Conservation (phyloP, 2,888 invertebrate species). For the Linyphia triangularis region DNA sequence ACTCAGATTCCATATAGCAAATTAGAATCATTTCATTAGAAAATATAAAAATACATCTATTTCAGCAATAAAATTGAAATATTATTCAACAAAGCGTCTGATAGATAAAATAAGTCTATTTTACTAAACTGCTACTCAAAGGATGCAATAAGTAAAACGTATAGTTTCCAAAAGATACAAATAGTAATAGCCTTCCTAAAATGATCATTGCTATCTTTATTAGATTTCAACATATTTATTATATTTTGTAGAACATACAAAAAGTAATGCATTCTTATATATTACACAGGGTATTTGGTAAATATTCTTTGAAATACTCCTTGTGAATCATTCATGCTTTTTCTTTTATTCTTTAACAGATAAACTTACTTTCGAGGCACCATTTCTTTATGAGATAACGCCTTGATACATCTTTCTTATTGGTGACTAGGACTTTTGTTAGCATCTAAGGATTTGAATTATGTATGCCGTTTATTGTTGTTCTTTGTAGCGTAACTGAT, state of each 20-base stretch:
- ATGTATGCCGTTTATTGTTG: slow-evolving; percentile 35
- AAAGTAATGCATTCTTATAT: not conserved
- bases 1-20: too few species aligned
- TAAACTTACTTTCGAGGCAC: not conserved
- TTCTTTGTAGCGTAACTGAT: slow-evolving; percentile 22
- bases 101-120: too few species aligned
- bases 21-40: too few species aligned
- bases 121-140: too few species aligned
- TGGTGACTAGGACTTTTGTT: slow-evolving; percentile 18
- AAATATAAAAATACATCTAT: too few species aligned
- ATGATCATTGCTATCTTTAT: not conserved
- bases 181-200: too few species aligned
- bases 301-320: not conserved
- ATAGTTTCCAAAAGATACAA: too few species aligned
- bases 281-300: not conserved
- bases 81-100: too few species aligned
- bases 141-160: too few species aligned
- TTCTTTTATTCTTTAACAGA: not conserved
- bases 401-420: not conserved
- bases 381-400: not conserved
- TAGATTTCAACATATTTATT: not conserved
- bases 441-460: slow-evolving; percentile 25
- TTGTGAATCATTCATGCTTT: not conserved
- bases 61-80: too few species aligned
- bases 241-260: not conserved